These are phyloP conservation scores for Sebastolobus alascanus DNA, from an alignment of 2,797 vertebrate genomes.

Conservation along the genomic window DNA sequence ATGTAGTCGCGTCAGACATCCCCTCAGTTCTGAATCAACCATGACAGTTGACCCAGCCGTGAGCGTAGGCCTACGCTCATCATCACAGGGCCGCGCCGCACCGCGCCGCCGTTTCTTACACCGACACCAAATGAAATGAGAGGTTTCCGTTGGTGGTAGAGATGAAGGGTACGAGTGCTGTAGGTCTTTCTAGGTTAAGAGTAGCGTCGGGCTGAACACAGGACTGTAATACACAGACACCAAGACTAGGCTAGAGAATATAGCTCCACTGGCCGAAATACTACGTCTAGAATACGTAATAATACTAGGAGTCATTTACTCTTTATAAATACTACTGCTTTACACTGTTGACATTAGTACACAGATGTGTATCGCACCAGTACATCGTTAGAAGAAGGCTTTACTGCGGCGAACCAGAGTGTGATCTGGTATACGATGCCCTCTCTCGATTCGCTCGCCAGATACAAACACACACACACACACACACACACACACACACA, in stretches of 20 bases:
- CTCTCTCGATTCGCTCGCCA: slow-evolving; percentile 73
- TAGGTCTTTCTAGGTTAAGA: slow-evolving; percentile 68
- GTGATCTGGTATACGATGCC: slow-evolving; percentile 66
- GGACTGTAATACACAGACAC: slow-evolving; percentile 74
- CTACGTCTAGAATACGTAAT: slow-evolving; percentile 60
- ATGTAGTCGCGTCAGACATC: slow-evolving; percentile 79
- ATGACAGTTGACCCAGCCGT: slow-evolving; percentile 53
- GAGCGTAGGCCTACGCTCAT: slow-evolving; percentile 48
- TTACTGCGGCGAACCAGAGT: slow-evolving; percentile 73
- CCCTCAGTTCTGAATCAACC: slow-evolving; percentile 73
- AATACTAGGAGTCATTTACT: slow-evolving; percentile 72
- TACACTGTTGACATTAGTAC: slow-evolving; percentile 83
- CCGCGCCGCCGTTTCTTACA: slow-evolving; percentile 52
- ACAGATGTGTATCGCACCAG: slow-evolving; percentile 76
- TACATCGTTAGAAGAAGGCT: slow-evolving; percentile 75
- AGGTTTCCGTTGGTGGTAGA: slow-evolving; percentile 64
- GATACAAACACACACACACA: slow-evolving; percentile 16
- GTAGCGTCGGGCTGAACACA: slow-evolving; percentile 72
- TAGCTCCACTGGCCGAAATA: slow-evolving; percentile 76
- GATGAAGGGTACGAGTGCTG: slow-evolving; percentile 47
- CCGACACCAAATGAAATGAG: slow-evolving; percentile 66
- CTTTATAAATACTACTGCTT: slow-evolving; percentile 64
- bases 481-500: not conserved
- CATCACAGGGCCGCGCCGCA: not conserved
- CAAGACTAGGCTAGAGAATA: slow-evolving; percentile 79